phyloP scores from a whole-genome alignment of 2,797 vertebrate species.

The Lagodon rhomboides region DNA sequence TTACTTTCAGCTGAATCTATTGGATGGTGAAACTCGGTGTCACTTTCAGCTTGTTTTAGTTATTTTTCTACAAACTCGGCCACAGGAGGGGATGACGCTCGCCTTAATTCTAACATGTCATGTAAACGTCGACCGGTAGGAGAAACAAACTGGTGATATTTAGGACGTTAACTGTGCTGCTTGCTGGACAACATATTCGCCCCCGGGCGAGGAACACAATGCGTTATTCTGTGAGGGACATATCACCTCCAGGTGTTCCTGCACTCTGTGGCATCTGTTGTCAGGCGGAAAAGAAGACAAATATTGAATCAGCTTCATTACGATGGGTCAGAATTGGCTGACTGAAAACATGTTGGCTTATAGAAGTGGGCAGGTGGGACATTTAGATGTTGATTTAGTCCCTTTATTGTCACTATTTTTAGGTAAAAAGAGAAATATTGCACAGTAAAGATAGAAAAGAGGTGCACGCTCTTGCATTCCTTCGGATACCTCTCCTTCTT shows the following conservation, averaged over 20 bases:
- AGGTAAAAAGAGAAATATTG: background rate
- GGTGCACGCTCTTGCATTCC: background rate
- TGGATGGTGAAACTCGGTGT: constrained; percentile 50
- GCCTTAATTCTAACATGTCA: constrained; percentile 56
- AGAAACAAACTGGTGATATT: constrained; percentile 49
- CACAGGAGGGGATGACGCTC: constrained; percentile 6
- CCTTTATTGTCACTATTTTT: background rate
- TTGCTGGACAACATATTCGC: constrained; percentile 27
- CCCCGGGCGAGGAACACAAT: constrained; percentile 29
- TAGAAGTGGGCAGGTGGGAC: background rate
- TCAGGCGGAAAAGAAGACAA: constrained; percentile 16
- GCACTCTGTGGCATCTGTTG: constrained; percentile 14
- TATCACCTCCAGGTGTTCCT: constrained; percentile 40
- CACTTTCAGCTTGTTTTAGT: constrained; percentile 46
- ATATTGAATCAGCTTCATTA: constrained; percentile 11
- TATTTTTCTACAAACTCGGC: constrained; percentile 39
- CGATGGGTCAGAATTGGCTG: constrained; percentile 11
- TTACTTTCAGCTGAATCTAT: constrained; percentile 38
- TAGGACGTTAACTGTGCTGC: constrained; percentile 47
- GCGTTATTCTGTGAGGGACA: constrained; percentile 28
- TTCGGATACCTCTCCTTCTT: background rate
- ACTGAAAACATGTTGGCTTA: constrained; percentile 1
- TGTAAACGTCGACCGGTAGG: constrained; percentile 29
- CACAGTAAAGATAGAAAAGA: background rate
- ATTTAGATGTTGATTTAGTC: constrained; percentile 7